These are phyloP conservation scores for Panagrolaimus sp. DNA, from an alignment of 1,140 invertebrate genomes.

Conservation along the genomic window DNA sequence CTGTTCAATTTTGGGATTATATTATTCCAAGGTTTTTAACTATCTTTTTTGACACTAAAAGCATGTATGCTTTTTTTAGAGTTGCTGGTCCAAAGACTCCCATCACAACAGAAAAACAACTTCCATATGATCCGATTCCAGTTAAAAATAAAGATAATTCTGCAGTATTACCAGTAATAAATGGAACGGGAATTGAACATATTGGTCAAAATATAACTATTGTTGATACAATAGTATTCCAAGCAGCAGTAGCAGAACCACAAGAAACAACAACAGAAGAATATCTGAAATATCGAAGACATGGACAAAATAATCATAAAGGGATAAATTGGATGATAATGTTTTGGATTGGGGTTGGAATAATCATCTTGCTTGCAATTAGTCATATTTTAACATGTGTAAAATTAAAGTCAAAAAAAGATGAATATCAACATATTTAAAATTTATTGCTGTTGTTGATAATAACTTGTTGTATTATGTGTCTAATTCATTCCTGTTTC, in stretches of 20 bases:
- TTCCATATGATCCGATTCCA: neutral
- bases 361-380: neutral
- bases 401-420: neutral
- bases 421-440: slow-evolving; percentile 9
- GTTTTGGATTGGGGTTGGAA: neutral
- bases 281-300: no score
- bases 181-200: neutral
- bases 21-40: neutral
- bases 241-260: no score
- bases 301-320: neutral
- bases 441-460: neutral
- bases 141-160: neutral
- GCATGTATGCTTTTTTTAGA: neutral
- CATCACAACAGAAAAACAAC: no score
- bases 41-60: no score
- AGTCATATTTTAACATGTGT: neutral
- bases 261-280: no score
- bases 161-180: neutral
- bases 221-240: neutral
- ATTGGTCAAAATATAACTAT: neutral
- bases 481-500: no score
- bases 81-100: neutral
- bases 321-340: slow-evolving; percentile 5
- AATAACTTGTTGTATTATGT: no score
- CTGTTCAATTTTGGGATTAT: neutral